A percentile compares a stretch with the other conserved stretches of the same genome.
Conservation (phyloP, 2,888 invertebrate species). For the Chelonus formosanus region DNA sequence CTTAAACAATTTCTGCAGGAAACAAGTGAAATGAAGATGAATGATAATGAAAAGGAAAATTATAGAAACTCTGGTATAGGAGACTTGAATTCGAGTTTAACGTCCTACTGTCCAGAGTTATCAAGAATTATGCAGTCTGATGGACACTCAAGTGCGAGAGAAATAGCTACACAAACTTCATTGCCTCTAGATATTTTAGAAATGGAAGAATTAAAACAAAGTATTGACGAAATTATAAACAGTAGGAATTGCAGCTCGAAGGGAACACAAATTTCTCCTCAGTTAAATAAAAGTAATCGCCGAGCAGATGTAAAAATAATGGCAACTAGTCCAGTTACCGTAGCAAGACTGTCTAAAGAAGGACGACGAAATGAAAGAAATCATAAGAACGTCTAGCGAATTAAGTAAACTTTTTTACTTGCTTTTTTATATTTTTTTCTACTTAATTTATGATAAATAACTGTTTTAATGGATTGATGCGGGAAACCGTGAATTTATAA, state of each 20-base stretch:
- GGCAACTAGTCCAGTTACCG: constrained; percentile 7
- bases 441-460: constrained; percentile 6
- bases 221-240: constrained; percentile 61
- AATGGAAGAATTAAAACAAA: constrained; percentile 62
- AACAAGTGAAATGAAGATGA: constrained; percentile 45
- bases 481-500: too few species aligned
- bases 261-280: constrained; percentile 59
- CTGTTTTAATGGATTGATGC: too few species aligned
- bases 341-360: constrained; percentile 15
- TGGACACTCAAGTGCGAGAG: constrained; percentile 49
- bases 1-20: constrained; percentile 57
- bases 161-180: constrained; percentile 62
- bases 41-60: constrained; percentile 49
- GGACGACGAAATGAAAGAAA: constrained; percentile 19
- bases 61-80: constrained; percentile 52
- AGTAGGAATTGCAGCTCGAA: constrained; percentile 58
- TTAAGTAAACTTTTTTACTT: not conserved
- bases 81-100: constrained; percentile 56
- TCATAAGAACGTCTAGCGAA: constrained; percentile 12
- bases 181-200: constrained; percentile 60
- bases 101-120: constrained; percentile 55
- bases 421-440: constrained; percentile 13
- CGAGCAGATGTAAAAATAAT: constrained; percentile 32
- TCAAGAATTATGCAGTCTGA: constrained; percentile 52
- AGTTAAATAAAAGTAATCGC: constrained; percentile 51